Percentiles rank a stretch among this genome's conserved stretches.
Conservation (phyloP, 2,797 vertebrate genomes). For the Tragopan temminckii region DNA sequence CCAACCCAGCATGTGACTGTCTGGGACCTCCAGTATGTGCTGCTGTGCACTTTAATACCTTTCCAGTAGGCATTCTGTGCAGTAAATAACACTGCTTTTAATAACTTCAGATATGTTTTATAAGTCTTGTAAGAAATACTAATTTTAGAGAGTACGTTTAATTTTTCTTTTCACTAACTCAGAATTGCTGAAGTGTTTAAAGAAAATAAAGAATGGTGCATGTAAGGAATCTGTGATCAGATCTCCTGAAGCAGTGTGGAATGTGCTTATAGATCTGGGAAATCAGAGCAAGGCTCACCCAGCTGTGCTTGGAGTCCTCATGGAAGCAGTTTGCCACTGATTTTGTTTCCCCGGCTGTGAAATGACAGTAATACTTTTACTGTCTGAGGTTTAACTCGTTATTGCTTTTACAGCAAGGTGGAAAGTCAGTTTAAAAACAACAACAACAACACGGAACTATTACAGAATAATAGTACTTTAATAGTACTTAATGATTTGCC, state of each 20-base stretch:
- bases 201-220: neutral
- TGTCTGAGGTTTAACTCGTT: neutral
- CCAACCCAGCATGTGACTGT: neutral
- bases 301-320: neutral
- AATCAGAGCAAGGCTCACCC: neutral
- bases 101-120: neutral
- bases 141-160: neutral
- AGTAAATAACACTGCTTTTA: neutral
- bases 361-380: neutral
- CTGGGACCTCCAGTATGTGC: neutral
- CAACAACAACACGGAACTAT: neutral
- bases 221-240: neutral
- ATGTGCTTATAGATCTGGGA: neutral
- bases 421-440: neutral
- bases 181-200: neutral
- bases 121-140: neutral
- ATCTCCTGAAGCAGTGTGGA: neutral
- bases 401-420: conserved; percentile 17
- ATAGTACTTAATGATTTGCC: neutral
- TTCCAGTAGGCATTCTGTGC: neutral
- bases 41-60: neutral
- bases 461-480: neutral
- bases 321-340: neutral
- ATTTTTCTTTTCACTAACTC: neutral
- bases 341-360: neutral